Evolutionary conservation across 1,140 invertebrate genomes (phyloP).

Genomic region (Pomphorhynchus laevis): DNA sequence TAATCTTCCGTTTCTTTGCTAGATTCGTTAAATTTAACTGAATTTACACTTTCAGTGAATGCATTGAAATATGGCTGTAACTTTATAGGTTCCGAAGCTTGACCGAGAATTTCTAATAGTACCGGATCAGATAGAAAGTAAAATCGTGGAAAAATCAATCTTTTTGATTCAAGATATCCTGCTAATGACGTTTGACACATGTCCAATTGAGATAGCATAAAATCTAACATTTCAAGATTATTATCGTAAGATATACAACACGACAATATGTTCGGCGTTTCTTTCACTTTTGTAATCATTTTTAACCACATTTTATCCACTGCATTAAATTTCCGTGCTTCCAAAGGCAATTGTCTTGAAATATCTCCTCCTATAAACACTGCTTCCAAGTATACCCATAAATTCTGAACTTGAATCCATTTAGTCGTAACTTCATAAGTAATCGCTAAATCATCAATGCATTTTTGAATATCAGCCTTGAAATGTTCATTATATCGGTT

Average conservation of each 20-base stretch:
- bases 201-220: constrained; percentile 72
- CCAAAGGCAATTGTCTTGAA: constrained; percentile 53
- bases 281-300: constrained; percentile 62
- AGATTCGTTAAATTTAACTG: constrained; percentile 27
- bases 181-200: constrained; percentile 79
- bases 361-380: constrained; percentile 90
- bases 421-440: constrained; percentile 77
- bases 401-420: constrained; percentile 75
- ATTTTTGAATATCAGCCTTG: constrained; percentile 70
- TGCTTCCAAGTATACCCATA: constrained; percentile 72
- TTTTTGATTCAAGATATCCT: constrained; percentile 71
- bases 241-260: constrained; percentile 82
- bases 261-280: constrained; percentile 59
- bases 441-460: constrained; percentile 61
- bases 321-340: constrained; percentile 36
- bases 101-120: constrained; percentile 63
- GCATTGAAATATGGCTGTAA: constrained; percentile 42
- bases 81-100: constrained; percentile 64
- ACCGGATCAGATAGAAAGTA: constrained; percentile 93
- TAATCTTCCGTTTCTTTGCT: too few relatives aligned
- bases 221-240: constrained; percentile 50
- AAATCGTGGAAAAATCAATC: constrained; percentile 74
- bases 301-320: constrained; percentile 93
- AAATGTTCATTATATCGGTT: constrained; percentile 89
- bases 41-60: not conserved